These are phyloP conservation scores for Sycobia sp. DNA, from an alignment of 1,140 invertebrate species.

Conservation along the genomic window DNA sequence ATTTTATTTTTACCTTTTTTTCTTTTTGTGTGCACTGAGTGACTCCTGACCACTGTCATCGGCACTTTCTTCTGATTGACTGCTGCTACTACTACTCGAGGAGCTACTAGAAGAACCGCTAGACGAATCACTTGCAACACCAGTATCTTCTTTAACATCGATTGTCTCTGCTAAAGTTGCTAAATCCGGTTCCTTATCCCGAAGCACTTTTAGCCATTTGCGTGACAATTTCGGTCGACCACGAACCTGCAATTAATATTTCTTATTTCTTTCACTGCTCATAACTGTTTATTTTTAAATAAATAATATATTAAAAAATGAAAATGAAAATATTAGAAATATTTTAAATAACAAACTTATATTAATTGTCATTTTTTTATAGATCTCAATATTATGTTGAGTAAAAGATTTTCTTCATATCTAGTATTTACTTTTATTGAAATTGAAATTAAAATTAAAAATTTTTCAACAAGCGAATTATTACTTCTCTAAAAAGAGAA, in stretches of 20 bases:
- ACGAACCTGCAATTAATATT: constrained; percentile 63
- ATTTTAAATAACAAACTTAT: too few relatives aligned
- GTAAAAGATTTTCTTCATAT: too few relatives aligned
- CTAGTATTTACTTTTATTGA: too few relatives aligned
- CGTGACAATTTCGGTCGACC: constrained; percentile 93
- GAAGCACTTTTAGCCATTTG: constrained; percentile 62
- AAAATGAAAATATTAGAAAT: too few relatives aligned
- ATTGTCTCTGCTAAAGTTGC: constrained; percentile 83
- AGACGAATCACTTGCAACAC: constrained; percentile 92
- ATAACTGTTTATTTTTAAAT: too few relatives aligned
- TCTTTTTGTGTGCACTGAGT: constrained; percentile 85
- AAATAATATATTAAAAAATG: too few relatives aligned
- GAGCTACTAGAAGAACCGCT: constrained; percentile 89
- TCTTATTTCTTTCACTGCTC: too few relatives aligned
- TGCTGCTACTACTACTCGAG: constrained; percentile 67
- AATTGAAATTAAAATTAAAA: too few relatives aligned
- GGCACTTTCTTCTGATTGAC: constrained; percentile 71
- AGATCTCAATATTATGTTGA: too few relatives aligned
- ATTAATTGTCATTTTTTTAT: too few relatives aligned
- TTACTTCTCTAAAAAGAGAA: too few relatives aligned
- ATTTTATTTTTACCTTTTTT: constrained; percentile 64
- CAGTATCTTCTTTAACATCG: constrained; percentile 84
- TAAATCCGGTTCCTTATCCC: constrained; percentile 80
- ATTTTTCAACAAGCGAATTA: too few relatives aligned
- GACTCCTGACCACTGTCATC: constrained; percentile 86